Conservation (phyloP, 2,113 vertebrate genomes). For the Oreochromis aureus region DNA sequence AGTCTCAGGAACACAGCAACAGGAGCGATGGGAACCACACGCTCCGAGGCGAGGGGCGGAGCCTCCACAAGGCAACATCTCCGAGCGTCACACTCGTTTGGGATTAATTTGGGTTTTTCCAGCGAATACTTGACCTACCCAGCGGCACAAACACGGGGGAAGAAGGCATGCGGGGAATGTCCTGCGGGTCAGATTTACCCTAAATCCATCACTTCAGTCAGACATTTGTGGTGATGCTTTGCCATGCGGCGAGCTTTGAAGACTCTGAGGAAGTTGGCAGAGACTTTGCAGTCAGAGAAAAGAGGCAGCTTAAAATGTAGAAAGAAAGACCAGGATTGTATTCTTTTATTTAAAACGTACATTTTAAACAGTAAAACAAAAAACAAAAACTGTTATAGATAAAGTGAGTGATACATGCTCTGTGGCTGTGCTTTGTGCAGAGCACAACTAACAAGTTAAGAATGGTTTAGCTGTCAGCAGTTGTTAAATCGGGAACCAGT, state of each 20-base stretch:
- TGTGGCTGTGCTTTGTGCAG: neutral
- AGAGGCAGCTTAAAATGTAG: neutral
- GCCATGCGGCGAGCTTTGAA: neutral
- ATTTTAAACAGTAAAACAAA: neutral
- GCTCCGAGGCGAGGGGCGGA: conserved; percentile 28
- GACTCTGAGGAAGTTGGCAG: neutral
- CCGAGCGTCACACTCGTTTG: neutral
- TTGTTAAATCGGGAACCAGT: neutral
- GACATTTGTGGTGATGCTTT: neutral
- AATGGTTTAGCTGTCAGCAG: neutral
- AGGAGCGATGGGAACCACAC: conserved; percentile 13
- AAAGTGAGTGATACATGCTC: neutral
- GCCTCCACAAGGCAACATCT: conserved; percentile 25
- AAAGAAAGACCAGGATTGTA: neutral
- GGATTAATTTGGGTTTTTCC: conserved; percentile 4
- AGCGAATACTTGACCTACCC: neutral
- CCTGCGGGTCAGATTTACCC: neutral
- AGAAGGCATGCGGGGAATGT: conserved; percentile 28
- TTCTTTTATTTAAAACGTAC: neutral
- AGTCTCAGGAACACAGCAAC: conserved; percentile 3
- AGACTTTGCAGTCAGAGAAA: neutral
- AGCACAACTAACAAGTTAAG: neutral
- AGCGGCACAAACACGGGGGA: neutral
- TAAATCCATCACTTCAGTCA: conserved; percentile 14
- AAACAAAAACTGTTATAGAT: neutral